Evolutionary conservation across 2,888 invertebrate species (phyloP).

Genomic region (Nephrocerus scutellatus): DNA sequence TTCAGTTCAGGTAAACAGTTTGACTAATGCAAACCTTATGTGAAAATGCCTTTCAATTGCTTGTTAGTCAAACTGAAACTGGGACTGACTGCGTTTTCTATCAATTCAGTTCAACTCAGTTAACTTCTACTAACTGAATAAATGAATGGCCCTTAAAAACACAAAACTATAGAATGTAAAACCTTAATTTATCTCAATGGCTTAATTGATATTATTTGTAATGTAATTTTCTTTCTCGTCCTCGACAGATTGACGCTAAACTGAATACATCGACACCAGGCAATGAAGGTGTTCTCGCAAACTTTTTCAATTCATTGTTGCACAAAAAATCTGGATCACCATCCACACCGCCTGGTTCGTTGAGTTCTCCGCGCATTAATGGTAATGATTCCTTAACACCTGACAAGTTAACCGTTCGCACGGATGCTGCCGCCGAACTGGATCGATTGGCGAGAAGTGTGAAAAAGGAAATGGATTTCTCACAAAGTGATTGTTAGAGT

Average conservation of each 20-base stretch:
- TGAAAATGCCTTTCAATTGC: too few species aligned
- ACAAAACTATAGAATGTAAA: not conserved
- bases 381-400: conserved; percentile 48
- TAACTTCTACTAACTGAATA: too few species aligned
- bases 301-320: conserved; percentile 95
- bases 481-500: conserved; percentile 47
- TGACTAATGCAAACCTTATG: too few species aligned
- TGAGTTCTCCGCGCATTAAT: conserved; percentile 43
- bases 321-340: conserved; percentile 84
- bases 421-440: conserved; percentile 87
- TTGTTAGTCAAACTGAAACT: too few species aligned
- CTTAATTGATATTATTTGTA: not conserved
- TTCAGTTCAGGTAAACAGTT: too few species aligned
- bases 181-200: too few species aligned
- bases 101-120: too few species aligned
- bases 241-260: conserved; percentile 68
- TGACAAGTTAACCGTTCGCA: conserved; percentile 69
- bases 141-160: too few species aligned
- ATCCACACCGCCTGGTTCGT: conserved; percentile 51
- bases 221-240: conserved; percentile 20
- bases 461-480: conserved; percentile 47
- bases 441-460: conserved; percentile 73
- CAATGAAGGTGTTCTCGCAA: conserved; percentile 90
- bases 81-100: too few species aligned
- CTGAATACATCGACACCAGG: conserved; percentile 68